Conservation (phyloP, 2,113 vertebrate genomes). For the Myiagra hebetior region DNA sequence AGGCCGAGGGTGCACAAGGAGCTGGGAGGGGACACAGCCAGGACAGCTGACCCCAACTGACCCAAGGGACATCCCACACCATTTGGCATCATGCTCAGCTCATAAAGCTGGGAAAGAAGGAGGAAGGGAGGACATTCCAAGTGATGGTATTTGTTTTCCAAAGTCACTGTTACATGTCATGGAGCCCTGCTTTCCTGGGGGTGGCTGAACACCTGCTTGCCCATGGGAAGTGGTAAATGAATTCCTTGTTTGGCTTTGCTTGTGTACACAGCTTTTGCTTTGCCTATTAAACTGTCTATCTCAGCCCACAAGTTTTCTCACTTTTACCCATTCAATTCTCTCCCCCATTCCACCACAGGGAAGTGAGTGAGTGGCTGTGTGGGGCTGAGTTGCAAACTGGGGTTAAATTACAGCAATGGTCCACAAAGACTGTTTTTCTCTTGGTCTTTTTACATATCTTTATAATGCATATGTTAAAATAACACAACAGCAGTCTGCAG, state of each 20-base stretch:
- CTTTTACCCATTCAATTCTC: neutral
- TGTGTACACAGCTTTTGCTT: neutral
- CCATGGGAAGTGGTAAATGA: neutral
- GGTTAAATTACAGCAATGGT: neutral
- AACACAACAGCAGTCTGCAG: neutral
- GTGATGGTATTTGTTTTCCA: neutral
- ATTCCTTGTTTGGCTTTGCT: neutral
- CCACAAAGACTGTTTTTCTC: neutral
- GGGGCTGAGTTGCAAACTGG: neutral
- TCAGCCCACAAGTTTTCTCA: neutral
- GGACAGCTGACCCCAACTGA: neutral
- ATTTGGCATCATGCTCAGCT: neutral
- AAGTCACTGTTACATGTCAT: neutral
- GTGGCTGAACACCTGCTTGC: neutral
- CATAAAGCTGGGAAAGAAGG: neutral
- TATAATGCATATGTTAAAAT: neutral
- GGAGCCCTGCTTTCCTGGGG: neutral
- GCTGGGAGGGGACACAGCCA: neutral
- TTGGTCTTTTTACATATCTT: neutral
- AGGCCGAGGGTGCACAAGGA: neutral
- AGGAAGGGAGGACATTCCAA: neutral
- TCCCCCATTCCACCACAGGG: neutral
- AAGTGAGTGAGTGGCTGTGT: neutral
- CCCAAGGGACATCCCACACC: neutral
- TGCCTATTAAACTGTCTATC: neutral